Conservation (phyloP, 2,888 invertebrate genomes). For the Notodonta ziczac region DNA sequence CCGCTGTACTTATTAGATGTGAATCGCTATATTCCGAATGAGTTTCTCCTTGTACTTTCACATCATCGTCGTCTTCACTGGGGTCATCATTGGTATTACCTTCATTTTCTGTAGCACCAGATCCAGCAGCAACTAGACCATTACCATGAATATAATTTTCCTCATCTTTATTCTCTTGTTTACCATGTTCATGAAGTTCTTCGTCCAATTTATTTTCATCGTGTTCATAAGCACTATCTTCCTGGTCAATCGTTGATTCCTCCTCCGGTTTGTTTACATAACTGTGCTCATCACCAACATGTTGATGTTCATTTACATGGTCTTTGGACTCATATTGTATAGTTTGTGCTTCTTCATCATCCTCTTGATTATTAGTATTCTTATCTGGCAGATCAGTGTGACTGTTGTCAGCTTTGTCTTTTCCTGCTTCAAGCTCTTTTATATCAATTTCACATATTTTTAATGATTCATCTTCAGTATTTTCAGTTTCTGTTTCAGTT, state of each 20-base stretch:
- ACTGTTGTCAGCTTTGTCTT: constrained; percentile 12
- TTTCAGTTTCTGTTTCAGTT: constrained; percentile 21
- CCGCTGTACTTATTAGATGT: constrained; percentile 68
- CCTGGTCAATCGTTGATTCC: constrained; percentile 8
- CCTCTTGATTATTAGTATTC: constrained; percentile 4
- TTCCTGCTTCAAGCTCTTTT: background rate
- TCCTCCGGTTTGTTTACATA: background rate
- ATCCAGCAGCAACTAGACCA: constrained; percentile 35
- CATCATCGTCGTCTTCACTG: constrained; percentile 84
- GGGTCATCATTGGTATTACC: constrained; percentile 70
- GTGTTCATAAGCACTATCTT: constrained; percentile 11
- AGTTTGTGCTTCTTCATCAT: constrained; percentile 8
- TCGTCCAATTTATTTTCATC: constrained; percentile 15
- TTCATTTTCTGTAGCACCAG: constrained; percentile 55
- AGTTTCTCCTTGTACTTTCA: constrained; percentile 77
- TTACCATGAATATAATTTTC: constrained; percentile 15
- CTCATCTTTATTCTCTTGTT: constrained; percentile 36
- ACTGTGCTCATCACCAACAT: constrained; percentile 3
- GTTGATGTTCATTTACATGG: constrained; percentile 12
- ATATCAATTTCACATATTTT: background rate
- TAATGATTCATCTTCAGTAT: constrained; percentile 16
- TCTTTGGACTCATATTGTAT: constrained; percentile 11
- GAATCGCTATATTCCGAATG: constrained; percentile 72
- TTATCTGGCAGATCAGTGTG: constrained; percentile 16
- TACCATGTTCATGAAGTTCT: constrained; percentile 18